Evolutionary conservation across 2,888 invertebrate genomes (phyloP).

Genomic region (Caenorhabditis virilis): DNA sequence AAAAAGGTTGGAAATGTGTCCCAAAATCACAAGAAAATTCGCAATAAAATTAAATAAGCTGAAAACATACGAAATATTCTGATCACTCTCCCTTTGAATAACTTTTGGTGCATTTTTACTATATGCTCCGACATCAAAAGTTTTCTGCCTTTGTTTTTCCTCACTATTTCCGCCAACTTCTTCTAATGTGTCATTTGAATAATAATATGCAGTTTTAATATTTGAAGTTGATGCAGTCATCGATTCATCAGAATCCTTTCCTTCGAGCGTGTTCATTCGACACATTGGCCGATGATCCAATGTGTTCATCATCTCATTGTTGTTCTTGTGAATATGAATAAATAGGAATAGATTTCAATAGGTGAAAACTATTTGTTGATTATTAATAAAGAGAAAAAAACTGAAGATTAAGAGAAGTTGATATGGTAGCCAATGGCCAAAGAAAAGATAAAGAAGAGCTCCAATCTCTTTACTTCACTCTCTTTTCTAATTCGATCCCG

Average conservation of each 20-base stretch:
- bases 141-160: slow-evolving; percentile 17
- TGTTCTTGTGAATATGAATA: neutral
- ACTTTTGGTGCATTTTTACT: slow-evolving; percentile 3
- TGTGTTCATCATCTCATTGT: slow-evolving; percentile 35
- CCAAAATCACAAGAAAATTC: too few relatives aligned
- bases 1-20: too few relatives aligned
- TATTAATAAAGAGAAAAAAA: too few relatives aligned
- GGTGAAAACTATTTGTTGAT: too few relatives aligned
- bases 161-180: neutral
- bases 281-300: slow-evolving; percentile 37
- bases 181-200: slow-evolving; percentile 12
- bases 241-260: slow-evolving; percentile 5
- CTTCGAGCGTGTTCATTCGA: slow-evolving; percentile 40
- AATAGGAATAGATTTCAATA: too few relatives aligned
- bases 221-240: slow-evolving; percentile 10
- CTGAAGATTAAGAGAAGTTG: too few relatives aligned
- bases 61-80: slow-evolving; percentile 28
- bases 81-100: slow-evolving; percentile 14
- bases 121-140: slow-evolving; percentile 8
- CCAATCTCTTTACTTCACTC: too few relatives aligned
- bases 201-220: slow-evolving; percentile 26
- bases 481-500: too few relatives aligned
- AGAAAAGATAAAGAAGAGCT: too few relatives aligned
- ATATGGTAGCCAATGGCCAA: too few relatives aligned
- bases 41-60: too few relatives aligned